Conservation (phyloP, 1,140 invertebrate species). For the Ylistrum balloti region DNA sequence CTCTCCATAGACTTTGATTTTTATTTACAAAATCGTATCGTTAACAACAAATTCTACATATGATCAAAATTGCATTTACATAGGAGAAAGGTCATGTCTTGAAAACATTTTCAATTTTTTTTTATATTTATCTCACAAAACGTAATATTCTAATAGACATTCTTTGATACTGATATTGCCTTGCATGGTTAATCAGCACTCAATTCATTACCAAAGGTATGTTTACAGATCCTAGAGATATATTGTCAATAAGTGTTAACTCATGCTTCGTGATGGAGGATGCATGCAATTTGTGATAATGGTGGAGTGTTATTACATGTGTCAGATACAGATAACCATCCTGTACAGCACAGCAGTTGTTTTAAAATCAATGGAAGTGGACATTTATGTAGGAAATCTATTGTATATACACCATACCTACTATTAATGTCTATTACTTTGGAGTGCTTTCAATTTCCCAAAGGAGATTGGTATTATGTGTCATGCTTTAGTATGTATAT, state of each 20-base stretch:
- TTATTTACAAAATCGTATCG: no score
- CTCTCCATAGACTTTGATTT: no score
- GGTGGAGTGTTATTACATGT: not conserved
- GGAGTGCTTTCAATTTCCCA: constrained; percentile 25
- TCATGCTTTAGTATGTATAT: not conserved
- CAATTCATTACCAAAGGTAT: not conserved
- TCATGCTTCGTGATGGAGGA: not conserved
- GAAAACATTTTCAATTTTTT: no score
- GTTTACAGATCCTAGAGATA: not conserved
- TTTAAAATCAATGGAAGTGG: constrained; percentile 21
- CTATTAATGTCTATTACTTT: constrained; percentile 23
- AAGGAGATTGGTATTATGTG: not conserved
- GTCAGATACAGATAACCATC: not conserved
- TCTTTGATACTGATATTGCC: not conserved
- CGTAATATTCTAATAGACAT: no score
- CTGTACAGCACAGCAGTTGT: not conserved
- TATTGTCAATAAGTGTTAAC: not conserved
- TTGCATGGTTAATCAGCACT: not conserved
- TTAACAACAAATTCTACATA: no score
- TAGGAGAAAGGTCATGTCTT: no score
- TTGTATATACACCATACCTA: not conserved
- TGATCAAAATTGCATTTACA: no score
- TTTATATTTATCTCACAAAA: no score
- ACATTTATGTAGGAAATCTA: not conserved
- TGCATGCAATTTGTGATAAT: constrained; percentile 5